Evolutionary conservation across 2,797 vertebrate genomes (phyloP).

Genomic region (Sandelia bainsii): DNA sequence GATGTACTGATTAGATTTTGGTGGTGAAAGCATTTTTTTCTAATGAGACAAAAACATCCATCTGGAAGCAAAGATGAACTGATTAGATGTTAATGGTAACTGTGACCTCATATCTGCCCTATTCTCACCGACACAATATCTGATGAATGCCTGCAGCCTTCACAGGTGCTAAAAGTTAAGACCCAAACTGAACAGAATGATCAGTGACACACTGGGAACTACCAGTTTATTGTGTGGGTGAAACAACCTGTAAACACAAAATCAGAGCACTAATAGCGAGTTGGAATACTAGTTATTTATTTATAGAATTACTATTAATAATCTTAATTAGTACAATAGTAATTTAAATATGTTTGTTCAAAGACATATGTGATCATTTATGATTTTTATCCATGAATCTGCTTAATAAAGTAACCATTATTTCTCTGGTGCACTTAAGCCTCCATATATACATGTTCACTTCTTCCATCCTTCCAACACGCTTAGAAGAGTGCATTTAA

Average conservation of each 20-base stretch:
- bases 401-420: too few species aligned
- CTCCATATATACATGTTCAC: background rate
- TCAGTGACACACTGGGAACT: background rate
- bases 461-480: slow-evolving; percentile 8
- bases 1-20: too few species aligned
- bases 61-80: too few species aligned
- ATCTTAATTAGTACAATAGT: too few species aligned
- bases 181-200: background rate
- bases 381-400: background rate
- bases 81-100: too few species aligned
- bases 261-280: background rate
- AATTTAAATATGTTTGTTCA: too few species aligned
- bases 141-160: too few species aligned
- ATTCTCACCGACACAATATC: too few species aligned
- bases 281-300: background rate
- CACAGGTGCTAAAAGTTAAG: background rate
- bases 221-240: background rate
- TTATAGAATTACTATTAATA: too few species aligned
- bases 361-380: background rate
- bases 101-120: too few species aligned
- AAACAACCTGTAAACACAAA: background rate
- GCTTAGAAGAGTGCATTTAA: slow-evolving; percentile 24
- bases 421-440: background rate
- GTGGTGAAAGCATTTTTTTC: too few species aligned
- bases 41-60: too few species aligned